phyloP scores from a whole-genome alignment of 2,888 invertebrate species.

The Platycheirus albimanus region DNA sequence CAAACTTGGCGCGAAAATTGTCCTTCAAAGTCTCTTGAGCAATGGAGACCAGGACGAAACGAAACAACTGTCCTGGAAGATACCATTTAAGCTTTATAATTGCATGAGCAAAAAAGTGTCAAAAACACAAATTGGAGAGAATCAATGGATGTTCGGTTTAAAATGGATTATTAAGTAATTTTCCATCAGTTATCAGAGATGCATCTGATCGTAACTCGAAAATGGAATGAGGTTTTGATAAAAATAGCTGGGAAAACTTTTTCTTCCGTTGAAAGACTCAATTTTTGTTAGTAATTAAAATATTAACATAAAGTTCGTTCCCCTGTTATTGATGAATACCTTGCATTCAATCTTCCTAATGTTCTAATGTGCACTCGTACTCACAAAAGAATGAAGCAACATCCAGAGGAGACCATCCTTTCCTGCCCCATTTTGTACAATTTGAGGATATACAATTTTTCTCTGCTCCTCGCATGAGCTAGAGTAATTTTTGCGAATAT shows the following conservation, averaged over 20 bases:
- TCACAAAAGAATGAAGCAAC: neutral
- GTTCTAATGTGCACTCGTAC: neutral
- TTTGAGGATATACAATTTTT: constrained; percentile 40
- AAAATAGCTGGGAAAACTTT: constrained; percentile 4
- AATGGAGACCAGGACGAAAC: constrained; percentile 1
- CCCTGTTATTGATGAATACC: constrained; percentile 18
- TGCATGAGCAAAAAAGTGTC: constrained; percentile 56
- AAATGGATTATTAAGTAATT: constrained; percentile 35
- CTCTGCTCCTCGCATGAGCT: constrained; percentile 39
- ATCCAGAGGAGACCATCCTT: neutral
- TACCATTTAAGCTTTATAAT: constrained; percentile 54
- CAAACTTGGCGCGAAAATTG: constrained; percentile 47
- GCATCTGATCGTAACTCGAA: constrained; percentile 19
- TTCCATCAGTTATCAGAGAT: constrained; percentile 15
- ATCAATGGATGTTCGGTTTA: constrained; percentile 27
- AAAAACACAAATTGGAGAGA: constrained; percentile 52
- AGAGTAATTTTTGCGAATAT: constrained; percentile 56
- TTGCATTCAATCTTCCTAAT: neutral
- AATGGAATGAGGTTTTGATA: constrained; percentile 10
- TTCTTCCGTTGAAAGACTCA: neutral
- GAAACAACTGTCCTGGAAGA: constrained; percentile 8
- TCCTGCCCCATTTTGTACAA: constrained; percentile 4
- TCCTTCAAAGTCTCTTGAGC: constrained; percentile 34
- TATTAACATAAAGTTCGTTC: constrained; percentile 9
- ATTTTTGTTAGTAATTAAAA: constrained; percentile 21